phyloP scores from a whole-genome alignment of 2,113 vertebrate genomes.

The Phycodurus eques region DNA sequence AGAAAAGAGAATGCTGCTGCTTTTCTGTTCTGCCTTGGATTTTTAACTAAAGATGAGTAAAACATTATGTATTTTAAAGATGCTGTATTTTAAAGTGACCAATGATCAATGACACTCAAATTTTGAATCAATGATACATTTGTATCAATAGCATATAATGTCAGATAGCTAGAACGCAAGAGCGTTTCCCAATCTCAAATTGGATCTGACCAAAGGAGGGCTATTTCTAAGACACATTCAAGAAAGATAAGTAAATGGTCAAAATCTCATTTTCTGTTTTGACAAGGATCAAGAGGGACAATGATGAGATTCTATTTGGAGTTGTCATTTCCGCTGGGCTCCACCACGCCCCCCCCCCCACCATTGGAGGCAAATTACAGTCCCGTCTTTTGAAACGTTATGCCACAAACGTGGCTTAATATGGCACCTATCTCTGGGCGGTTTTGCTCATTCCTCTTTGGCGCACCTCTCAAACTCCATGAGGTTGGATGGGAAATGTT shows the following conservation, averaged over 20 bases:
- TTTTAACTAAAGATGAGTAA: background rate
- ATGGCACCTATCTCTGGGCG: too few species aligned
- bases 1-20: background rate
- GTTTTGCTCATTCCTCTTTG: too few species aligned
- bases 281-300: conserved; percentile 1
- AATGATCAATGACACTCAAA: background rate
- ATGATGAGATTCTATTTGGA: background rate
- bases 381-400: too few species aligned
- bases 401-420: background rate
- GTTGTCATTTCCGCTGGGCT: background rate
- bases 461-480: background rate
- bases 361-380: background rate
- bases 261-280: conserved; percentile 5
- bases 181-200: background rate
- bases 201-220: background rate
- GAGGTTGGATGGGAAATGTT: background rate
- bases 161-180: background rate
- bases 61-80: background rate
- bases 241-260: background rate
- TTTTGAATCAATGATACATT: background rate
- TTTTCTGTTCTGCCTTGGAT: background rate
- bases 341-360: too few species aligned
- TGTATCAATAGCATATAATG: background rate
- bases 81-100: background rate
- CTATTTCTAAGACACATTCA: background rate